These are phyloP conservation scores for Scophthalmus maximus DNA, from an alignment of 2,113 vertebrate species.

Conservation along the genomic window DNA sequence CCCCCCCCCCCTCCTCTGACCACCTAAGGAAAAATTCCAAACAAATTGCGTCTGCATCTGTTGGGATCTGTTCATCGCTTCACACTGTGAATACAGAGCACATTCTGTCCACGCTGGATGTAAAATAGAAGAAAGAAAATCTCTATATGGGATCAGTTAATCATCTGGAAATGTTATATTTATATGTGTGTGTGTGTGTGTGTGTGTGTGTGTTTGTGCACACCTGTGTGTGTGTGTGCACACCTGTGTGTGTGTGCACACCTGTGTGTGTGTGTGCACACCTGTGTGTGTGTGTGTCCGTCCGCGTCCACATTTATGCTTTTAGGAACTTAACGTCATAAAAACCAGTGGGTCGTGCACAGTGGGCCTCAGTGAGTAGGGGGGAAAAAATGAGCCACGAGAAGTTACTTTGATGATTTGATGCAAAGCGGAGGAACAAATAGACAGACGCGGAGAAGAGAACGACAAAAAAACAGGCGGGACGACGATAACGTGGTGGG, in stretches of 20 bases:
- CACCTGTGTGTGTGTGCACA: too few species aligned
- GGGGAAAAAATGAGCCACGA: conserved; percentile 9
- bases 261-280: neutral
- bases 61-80: conserved; percentile 21
- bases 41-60: conserved; percentile 36
- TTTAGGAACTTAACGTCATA: conserved; percentile 9
- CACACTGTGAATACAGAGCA: conserved; percentile 49
- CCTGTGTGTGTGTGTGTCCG: conserved; percentile 4
- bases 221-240: neutral
- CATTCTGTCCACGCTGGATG: conserved; percentile 37
- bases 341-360: neutral
- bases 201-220: neutral
- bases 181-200: neutral
- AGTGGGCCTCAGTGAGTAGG: conserved; percentile 13
- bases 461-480: conserved; percentile 3
- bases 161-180: conserved; percentile 32
- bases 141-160: conserved; percentile 44
- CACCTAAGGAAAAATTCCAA: conserved; percentile 45
- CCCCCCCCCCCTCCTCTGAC: conserved; percentile 1
- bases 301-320: conserved; percentile 29
- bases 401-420: conserved; percentile 35
- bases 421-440: conserved; percentile 26
- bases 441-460: neutral
- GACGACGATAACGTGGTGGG: conserved; percentile 17
- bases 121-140: conserved; percentile 31